Evolutionary conservation across 1,140 invertebrate species (phyloP).

Genomic region (Trichonephila clavipes): DNA sequence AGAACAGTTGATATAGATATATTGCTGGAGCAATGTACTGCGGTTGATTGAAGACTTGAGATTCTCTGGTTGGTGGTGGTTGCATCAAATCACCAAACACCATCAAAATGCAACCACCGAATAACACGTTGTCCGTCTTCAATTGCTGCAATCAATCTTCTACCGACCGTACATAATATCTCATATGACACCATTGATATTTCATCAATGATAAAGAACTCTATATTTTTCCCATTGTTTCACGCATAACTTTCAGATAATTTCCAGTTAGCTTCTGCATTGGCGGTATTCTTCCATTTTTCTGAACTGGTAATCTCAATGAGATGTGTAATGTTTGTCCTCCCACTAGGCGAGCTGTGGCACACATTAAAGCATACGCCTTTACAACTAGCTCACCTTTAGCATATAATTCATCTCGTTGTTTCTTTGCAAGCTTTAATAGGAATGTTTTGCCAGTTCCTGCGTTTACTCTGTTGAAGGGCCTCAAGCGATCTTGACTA

Average conservation of each 20-base stretch:
- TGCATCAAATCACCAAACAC: conserved; percentile 80
- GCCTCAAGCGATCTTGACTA: conserved; percentile 61
- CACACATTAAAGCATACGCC: conserved; percentile 79
- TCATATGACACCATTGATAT: conserved; percentile 79
- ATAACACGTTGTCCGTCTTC: conserved; percentile 77
- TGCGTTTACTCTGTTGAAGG: conserved; percentile 78
- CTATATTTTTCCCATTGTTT: conserved; percentile 80
- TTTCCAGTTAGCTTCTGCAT: conserved; percentile 79
- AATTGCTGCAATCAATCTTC: conserved; percentile 79
- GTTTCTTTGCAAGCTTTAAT: conserved; percentile 79
- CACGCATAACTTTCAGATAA: conserved; percentile 79
- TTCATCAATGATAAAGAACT: conserved; percentile 81
- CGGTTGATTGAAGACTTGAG: conserved; percentile 80
- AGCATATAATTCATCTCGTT: conserved; percentile 79
- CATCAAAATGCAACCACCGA: conserved; percentile 54
- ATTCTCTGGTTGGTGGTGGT: conserved; percentile 79
- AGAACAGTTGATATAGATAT: conserved; percentile 80
- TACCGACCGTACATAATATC: conserved; percentile 81
- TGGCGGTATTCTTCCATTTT: conserved; percentile 78
- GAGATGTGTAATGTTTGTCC: conserved; percentile 79
- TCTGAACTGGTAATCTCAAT: conserved; percentile 80
- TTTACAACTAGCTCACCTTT: conserved; percentile 79
- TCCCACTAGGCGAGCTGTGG: conserved; percentile 78
- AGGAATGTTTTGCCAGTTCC: conserved; percentile 80
- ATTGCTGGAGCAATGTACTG: conserved; percentile 78